Evolutionary conservation across 2,113 vertebrate genomes (phyloP), one percentile per base, ranked within the genome.

Genomic region (Pygoscelis adeliae): DNA sequence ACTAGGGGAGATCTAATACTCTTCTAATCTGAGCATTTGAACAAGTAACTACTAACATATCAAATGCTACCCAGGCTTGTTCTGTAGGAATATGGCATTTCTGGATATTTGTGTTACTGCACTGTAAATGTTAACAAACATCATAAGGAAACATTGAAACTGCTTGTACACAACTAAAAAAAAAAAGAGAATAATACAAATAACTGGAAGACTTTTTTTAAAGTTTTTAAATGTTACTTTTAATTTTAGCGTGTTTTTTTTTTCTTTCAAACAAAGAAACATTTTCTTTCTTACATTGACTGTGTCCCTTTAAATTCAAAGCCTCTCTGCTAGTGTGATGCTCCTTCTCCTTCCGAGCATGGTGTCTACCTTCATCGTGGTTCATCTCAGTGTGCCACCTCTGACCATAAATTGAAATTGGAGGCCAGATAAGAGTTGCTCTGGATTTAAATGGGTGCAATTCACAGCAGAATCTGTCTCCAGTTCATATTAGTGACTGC

Each of bases 361-460:
- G 84, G 53, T n/a, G 15, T 59, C 50, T 85, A 58, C 58, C 77
- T 87, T 38, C 52, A 7, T 46, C 1, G 2, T 46, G 78, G 71
- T 79, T 83, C 81, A 46, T 87, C 80, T 65, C 81, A 8, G 49
- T 56, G 77, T 97, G 80, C 83, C 86, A 80, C 77, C 77, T 92
- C 83, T 92, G 95, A 65, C 94, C 96, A 76, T 89, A 96, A 96
- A 85, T 95, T 91, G 94, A 95, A 94, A 96, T 86, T 88, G 81
- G 87, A 87, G 91, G 74, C 90, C 66, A 73, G 74, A 77, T 49
- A 72, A 87, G 91, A 83, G 84, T 77, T 73, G 58, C 66, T 96
- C 87, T 93, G 93, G 89, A 67, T 91, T 95, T 97, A 96, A 97
- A 95, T 93, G 93, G 91, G 95, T 91, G 87, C 84, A 93, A 88